Conservation (phyloP, 2,113 vertebrate species). For the Arenaria interpres region DNA sequence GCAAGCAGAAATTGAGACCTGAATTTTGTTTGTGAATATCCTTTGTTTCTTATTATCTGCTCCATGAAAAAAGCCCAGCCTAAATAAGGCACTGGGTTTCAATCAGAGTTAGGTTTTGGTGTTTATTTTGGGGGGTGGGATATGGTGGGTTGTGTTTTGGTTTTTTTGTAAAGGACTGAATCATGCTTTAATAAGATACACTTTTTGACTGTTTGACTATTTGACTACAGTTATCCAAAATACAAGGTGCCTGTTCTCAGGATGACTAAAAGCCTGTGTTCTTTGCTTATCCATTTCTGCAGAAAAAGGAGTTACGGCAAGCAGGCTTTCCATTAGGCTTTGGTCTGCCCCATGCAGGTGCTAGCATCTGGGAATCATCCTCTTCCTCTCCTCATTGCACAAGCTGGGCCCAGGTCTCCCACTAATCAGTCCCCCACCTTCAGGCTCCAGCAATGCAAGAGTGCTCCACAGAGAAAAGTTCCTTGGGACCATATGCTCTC, state of each 20-base stretch:
- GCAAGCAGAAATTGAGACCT: background rate
- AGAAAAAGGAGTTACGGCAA: background rate
- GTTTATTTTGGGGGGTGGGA: rapidly evolving
- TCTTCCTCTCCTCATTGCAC: background rate
- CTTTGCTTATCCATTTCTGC: background rate
- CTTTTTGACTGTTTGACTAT: background rate
- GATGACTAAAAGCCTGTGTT: background rate
- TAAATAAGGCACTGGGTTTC: background rate
- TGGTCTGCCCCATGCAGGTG: background rate
- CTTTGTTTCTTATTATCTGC: background rate
- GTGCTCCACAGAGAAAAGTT: background rate
- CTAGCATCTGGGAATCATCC: background rate
- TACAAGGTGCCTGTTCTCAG: background rate
- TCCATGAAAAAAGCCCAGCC: background rate
- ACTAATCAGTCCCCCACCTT: background rate
- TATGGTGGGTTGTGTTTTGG: background rate
- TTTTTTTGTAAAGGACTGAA: background rate
- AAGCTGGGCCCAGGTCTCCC: background rate
- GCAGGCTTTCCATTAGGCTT: background rate
- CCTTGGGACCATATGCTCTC: background rate
- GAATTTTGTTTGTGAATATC: constrained; percentile 1
- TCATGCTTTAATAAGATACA: background rate
- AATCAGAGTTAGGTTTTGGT: background rate
- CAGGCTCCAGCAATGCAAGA: background rate
- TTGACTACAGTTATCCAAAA: background rate